Percentiles rank a stretch among this genome's conserved stretches.
Evolutionary conservation across 2,888 invertebrate genomes (phyloP).

Genomic region (Callinectes sapidus): DNA sequence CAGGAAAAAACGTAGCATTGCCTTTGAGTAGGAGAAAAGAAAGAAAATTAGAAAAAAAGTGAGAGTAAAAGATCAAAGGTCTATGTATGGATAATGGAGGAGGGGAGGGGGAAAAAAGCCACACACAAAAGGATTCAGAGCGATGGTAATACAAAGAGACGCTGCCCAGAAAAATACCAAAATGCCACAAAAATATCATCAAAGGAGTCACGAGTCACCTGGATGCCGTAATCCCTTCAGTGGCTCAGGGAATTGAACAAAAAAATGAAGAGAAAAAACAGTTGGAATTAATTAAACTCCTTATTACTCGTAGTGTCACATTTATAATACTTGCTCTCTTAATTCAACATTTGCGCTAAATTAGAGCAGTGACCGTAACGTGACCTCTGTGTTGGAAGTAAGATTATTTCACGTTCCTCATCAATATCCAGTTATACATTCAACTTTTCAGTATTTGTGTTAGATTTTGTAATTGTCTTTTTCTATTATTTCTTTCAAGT

Average conservation of each 20-base stretch:
- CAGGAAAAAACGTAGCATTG: neutral
- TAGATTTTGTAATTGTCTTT: neutral
- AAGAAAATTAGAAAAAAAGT: neutral
- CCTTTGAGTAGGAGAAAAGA: neutral
- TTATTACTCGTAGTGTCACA: neutral
- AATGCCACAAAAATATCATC: slow-evolving; percentile 1
- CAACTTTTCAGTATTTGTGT: neutral
- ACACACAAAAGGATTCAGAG: neutral
- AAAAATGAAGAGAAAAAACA: neutral
- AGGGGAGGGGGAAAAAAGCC: neutral
- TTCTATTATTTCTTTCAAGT: neutral
- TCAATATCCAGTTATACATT: too few species aligned
- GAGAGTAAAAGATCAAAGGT: neutral
- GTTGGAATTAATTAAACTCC: neutral
- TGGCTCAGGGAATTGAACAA: neutral
- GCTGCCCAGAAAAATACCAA: neutral
- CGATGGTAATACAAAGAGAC: neutral
- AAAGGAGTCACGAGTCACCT: neutral
- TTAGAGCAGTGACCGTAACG: too few species aligned
- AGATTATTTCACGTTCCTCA: too few species aligned
- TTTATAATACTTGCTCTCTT: neutral
- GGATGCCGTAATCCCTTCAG: neutral
- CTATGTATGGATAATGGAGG: neutral
- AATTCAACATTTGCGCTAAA: too few species aligned
- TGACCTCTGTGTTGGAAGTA: too few species aligned